A percentile compares a stretch with the other conserved stretches of the same genome.
Conservation (phyloP, 2,888 invertebrate genomes). For the Digitonthophagus gazella region DNA sequence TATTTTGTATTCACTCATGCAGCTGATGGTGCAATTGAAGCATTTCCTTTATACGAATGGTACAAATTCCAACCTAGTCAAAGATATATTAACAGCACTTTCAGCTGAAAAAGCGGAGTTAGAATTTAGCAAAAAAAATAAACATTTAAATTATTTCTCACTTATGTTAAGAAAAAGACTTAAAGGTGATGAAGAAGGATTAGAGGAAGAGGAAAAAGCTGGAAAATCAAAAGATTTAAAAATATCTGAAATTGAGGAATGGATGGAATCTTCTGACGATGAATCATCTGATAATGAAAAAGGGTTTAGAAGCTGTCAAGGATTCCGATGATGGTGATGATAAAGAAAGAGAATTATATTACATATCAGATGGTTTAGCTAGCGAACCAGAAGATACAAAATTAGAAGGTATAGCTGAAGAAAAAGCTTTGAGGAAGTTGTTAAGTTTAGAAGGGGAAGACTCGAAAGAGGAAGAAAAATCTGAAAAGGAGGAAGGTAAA, state of each 20-base stretch:
- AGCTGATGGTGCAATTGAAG: constrained; percentile 92
- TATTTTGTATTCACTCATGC: constrained; percentile 98
- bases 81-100: constrained; percentile 87
- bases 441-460: constrained; percentile 87
- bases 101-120: constrained; percentile 98
- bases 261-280: constrained; percentile 79
- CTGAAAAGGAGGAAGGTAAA: constrained; percentile 64
- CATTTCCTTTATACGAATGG: constrained; percentile 95
- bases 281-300: constrained; percentile 73
- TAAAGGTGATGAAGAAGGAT: constrained; percentile 65
- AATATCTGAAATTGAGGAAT: constrained; percentile 93
- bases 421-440: constrained; percentile 69
- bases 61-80: constrained; percentile 89
- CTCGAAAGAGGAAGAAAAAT: constrained; percentile 80
- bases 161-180: constrained; percentile 89
- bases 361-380: constrained; percentile 80
- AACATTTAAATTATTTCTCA: constrained; percentile 93
- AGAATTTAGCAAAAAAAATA: constrained; percentile 92
- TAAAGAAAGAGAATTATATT: constrained; percentile 92
- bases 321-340: constrained; percentile 98
- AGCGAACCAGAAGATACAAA: constrained; percentile 78
- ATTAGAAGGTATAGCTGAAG: constrained; percentile 72
- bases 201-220: constrained; percentile 62
- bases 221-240: constrained; percentile 74
- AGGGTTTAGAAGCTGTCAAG: constrained; percentile 86